Conservation (phyloP, 2,888 invertebrate species). For the Acronicta leporina region DNA sequence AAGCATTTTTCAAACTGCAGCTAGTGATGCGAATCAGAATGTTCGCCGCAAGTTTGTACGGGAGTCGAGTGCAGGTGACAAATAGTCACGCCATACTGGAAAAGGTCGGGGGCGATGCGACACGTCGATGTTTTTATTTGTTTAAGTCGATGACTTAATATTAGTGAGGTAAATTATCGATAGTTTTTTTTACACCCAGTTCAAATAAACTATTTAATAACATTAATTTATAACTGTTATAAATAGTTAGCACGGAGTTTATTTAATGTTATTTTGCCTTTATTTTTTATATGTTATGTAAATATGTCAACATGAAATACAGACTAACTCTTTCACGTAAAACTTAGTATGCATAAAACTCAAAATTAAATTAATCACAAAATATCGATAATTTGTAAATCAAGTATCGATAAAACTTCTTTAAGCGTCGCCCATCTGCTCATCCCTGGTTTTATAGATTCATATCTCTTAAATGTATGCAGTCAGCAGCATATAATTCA, state of each 20-base stretch:
- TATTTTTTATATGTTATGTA: neutral
- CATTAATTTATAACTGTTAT: no score
- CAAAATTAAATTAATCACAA: neutral
- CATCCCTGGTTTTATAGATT: conserved; percentile 83
- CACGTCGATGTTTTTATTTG: conserved; percentile 86
- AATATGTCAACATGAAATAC: no score
- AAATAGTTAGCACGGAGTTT: neutral
- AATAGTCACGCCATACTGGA: conserved; percentile 86
- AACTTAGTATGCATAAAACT: no score
- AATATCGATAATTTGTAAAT: neutral
- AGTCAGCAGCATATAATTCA: conserved; percentile 89
- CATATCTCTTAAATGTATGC: conserved; percentile 89
- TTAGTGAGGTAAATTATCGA: conserved; percentile 76
- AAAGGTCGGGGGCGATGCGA: conserved; percentile 80
- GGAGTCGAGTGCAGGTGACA: conserved; percentile 88
- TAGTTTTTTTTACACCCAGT: conserved; percentile 32
- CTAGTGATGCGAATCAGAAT: conserved; percentile 84
- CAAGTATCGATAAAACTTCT: conserved; percentile 27
- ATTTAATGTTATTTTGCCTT: neutral
- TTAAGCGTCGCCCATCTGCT: conserved; percentile 55
- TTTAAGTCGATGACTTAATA: conserved; percentile 84
- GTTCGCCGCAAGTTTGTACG: conserved; percentile 82
- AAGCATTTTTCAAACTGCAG: conserved; percentile 57
- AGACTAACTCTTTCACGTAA: neutral
- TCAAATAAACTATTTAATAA: neutral